A percentile compares a stretch with the other conserved stretches of the same genome.
Conservation (phyloP, 2,113 vertebrate species). For the Boulengeromyrus knoepffleri region DNA sequence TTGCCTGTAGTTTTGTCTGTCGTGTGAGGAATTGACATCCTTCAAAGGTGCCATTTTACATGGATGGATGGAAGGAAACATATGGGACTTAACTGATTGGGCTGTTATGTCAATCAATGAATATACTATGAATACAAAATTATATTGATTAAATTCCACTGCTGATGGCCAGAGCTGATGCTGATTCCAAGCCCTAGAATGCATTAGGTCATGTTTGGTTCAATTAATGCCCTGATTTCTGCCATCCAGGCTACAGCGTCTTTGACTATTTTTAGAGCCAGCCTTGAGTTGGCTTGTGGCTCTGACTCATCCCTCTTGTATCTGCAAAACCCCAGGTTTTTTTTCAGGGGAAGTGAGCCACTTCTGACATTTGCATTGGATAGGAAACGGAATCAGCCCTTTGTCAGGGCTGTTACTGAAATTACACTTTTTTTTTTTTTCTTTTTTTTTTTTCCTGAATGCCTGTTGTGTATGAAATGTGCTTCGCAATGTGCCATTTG, state of each 20-base stretch:
- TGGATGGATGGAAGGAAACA: background rate
- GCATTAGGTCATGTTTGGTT: background rate
- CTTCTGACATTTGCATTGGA: background rate
- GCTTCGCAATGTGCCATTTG: no score
- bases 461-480: background rate
- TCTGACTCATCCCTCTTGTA: background rate
- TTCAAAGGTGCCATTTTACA: background rate
- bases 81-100: background rate
- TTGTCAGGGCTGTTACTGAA: background rate
- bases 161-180: background rate
- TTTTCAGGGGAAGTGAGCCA: background rate
- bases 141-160: background rate
- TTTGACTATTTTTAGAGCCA: background rate
- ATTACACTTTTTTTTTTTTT: no score
- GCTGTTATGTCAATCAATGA: background rate
- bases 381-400: background rate
- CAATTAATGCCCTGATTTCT: background rate
- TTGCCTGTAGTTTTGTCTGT: background rate
- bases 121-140: background rate
- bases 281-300: background rate
- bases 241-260: background rate
- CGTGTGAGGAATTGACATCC: background rate
- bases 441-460: background rate
- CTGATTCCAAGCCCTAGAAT: background rate
- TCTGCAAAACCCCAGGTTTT: background rate